phyloP scores from a whole-genome alignment of 2,797 vertebrate species.

The Acestrorhynchus altus region DNA sequence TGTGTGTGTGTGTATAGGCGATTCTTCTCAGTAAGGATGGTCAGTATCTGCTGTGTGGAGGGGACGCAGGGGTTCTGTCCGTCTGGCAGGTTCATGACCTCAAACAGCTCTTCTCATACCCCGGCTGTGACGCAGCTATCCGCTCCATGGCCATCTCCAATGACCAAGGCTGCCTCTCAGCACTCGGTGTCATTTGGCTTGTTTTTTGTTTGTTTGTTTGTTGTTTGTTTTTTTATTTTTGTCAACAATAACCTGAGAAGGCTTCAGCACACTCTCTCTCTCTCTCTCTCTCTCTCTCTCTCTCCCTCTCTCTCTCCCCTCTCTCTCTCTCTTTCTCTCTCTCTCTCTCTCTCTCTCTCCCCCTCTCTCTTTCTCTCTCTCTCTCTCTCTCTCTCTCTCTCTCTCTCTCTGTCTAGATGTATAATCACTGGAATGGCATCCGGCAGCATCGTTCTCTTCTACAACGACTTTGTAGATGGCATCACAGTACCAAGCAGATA shows the following conservation, averaged over 20 bases:
- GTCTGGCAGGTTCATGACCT: slow-evolving; percentile 92
- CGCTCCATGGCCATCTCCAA: slow-evolving; percentile 95
- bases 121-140: slow-evolving; percentile 95
- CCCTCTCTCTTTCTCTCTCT: background rate
- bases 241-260: no score
- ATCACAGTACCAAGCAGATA: slow-evolving; percentile 95
- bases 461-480: slow-evolving; percentile 98
- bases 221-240: no score
- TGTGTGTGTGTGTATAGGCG: slow-evolving; percentile 75
- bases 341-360: background rate
- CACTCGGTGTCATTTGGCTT: no score
- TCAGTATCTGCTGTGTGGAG: slow-evolving; percentile 94
- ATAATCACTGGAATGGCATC: slow-evolving; percentile 97
- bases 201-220: no score
- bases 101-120: slow-evolving; percentile 92
- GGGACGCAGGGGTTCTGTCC: slow-evolving; percentile 88
- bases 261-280: no score
- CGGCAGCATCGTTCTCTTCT: slow-evolving; percentile 98
- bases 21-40: slow-evolving; percentile 94
- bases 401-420: slow-evolving; percentile 78
- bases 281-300: background rate
- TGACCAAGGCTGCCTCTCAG: no score
- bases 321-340: background rate
- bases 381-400: background rate
- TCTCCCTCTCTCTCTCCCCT: background rate